These are phyloP conservation scores for Kryptolebias ocellatus DNA, from an alignment of 2,797 vertebrate species.

Conservation along the genomic window DNA sequence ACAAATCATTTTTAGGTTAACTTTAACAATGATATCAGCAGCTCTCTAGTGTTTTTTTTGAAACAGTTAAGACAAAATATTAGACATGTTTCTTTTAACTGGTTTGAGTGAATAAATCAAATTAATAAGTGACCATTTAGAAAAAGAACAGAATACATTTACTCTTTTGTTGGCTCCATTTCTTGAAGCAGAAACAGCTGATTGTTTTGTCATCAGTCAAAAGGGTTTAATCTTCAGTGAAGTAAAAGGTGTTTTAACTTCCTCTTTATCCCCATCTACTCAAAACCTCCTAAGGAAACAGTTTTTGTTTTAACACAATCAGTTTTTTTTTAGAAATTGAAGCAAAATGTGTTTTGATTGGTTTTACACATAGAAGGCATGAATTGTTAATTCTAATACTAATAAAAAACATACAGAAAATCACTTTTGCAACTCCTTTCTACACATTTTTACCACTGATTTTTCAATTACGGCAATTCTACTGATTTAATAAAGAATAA, in stretches of 20 bases:
- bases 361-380: too few species aligned
- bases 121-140: too few species aligned
- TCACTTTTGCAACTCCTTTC: neutral
- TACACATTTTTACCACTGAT: slow-evolving; percentile 15
- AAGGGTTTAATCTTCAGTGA: neutral
- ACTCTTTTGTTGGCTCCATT: neutral
- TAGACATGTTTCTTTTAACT: neutral
- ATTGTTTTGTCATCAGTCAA: neutral
- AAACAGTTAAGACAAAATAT: neutral
- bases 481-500: slow-evolving; percentile 42
- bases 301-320: too few species aligned
- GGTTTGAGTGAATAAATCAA: neutral
- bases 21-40: neutral
- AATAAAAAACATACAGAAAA: too few species aligned
- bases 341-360: too few species aligned
- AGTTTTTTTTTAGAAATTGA: too few species aligned
- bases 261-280: neutral
- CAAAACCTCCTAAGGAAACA: too few species aligned
- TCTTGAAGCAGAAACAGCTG: neutral
- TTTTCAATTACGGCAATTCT: slow-evolving; percentile 55
- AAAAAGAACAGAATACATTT: too few species aligned
- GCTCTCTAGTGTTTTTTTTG: neutral
- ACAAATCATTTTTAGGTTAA: neutral
- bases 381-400: too few species aligned
- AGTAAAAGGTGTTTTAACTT: neutral